These are phyloP conservation scores for Xiphorhynchus elegans DNA, from an alignment of 2,113 vertebrate species.

Conservation along the genomic window DNA sequence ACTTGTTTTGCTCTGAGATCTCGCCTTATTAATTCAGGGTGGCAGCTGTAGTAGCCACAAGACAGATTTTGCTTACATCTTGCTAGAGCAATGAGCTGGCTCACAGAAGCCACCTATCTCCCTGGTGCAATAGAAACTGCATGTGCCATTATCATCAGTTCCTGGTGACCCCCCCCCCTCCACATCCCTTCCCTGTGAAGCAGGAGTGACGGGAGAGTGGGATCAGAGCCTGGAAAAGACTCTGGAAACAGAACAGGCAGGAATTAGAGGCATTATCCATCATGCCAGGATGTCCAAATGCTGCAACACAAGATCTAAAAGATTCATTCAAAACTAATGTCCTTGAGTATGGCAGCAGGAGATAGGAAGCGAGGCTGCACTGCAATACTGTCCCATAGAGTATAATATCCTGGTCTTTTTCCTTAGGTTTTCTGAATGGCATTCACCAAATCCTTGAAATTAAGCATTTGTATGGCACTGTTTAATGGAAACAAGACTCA, in stretches of 20 bases:
- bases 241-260: not conserved
- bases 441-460: slow-evolving; percentile 3
- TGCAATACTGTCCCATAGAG: not conserved
- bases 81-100: not conserved
- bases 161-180: rapidly evolving
- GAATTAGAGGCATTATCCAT: not conserved
- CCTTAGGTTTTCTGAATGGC: not conserved
- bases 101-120: not conserved
- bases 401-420: not conserved
- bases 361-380: not conserved
- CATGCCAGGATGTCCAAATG: not conserved
- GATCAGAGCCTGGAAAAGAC: not conserved
- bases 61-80: not conserved
- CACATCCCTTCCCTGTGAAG: not conserved
- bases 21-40: not conserved
- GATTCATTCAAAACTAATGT: not conserved
- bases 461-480: not conserved
- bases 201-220: not conserved
- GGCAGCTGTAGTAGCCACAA: not conserved
- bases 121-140: not conserved
- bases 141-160: rapidly evolving
- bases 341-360: not conserved
- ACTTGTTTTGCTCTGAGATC: not conserved
- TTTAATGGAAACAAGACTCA: not conserved
- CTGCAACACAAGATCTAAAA: not conserved